phyloP scores from a whole-genome alignment of 2,888 invertebrate genomes.

The Nezara viridula region DNA sequence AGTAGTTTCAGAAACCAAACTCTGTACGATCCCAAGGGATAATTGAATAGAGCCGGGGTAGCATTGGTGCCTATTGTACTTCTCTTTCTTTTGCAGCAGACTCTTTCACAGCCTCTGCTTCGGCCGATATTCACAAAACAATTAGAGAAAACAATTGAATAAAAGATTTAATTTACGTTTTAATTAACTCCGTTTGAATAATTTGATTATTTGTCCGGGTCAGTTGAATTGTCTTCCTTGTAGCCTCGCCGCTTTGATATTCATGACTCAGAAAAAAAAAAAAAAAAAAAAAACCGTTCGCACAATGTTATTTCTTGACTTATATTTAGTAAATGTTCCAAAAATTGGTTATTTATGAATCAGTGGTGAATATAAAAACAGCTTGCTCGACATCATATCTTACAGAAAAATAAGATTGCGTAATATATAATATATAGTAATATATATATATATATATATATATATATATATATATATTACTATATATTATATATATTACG shows the following conservation, averaged over 20 bases:
- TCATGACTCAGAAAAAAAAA: no score
- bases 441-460: no score
- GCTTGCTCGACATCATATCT: no score
- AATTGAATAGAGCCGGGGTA: background rate
- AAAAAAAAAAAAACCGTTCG: no score
- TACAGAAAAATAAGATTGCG: no score
- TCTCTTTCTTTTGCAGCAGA: background rate
- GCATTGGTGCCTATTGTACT: background rate
- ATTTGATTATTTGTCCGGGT: background rate
- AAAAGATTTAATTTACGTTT: conserved; percentile 7
- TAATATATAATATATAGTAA: no score
- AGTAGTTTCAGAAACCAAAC: background rate
- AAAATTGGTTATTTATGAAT: no score
- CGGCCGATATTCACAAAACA: background rate
- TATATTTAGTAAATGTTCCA: no score
- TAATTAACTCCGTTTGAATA: conserved; percentile 15
- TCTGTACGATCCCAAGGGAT: background rate
- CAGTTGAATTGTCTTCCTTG: background rate
- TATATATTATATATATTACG: no score
- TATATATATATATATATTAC: no score
- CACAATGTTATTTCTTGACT: no score
- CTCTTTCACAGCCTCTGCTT: background rate
- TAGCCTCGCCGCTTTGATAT: background rate
- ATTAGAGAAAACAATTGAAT: conserved; percentile 21
- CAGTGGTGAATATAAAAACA: no score